Evolutionary conservation across 23 tunicate genomes (phyloP).

Genomic region (Clavelina lepadiformis): DNA sequence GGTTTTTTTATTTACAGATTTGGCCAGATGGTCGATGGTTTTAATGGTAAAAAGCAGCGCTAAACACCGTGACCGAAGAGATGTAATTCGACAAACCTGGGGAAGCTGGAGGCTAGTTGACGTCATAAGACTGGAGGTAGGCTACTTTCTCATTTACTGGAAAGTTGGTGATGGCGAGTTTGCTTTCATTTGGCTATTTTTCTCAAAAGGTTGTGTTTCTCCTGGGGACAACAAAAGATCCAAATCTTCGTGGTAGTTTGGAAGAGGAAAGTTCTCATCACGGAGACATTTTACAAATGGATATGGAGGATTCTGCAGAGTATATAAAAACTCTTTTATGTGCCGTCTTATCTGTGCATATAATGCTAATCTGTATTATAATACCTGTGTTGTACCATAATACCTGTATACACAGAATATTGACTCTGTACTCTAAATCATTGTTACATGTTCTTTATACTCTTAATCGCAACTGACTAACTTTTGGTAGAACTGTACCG

Average conservation of each 20-base stretch:
- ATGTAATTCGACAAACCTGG: no score
- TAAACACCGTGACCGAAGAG: no score
- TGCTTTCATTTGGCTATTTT: no score
- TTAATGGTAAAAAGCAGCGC: no score
- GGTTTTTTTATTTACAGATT: no score
- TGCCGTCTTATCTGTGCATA: background rate
- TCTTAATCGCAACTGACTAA: background rate
- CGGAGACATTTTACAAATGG: conserved; percentile 43
- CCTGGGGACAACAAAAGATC: conserved; percentile 22
- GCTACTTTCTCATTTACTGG: no score
- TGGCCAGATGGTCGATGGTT: no score
- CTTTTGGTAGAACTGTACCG: conserved; percentile 32
- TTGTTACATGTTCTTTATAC: background rate
- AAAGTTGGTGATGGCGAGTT: no score
- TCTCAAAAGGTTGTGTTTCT: conserved; percentile 33
- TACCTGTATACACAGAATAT: background rate
- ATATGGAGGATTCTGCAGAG: conserved; percentile 26
- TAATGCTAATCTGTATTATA: background rate
- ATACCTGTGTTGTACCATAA: no score
- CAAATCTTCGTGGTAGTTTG: background rate
- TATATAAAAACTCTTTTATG: background rate
- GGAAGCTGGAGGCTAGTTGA: no score
- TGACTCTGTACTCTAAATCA: background rate
- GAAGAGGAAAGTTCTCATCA: conserved; percentile 21
- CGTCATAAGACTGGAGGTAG: no score